phyloP scores from a whole-genome alignment of 2,797 vertebrate genomes.

The Diglossa cyanea region DNA sequence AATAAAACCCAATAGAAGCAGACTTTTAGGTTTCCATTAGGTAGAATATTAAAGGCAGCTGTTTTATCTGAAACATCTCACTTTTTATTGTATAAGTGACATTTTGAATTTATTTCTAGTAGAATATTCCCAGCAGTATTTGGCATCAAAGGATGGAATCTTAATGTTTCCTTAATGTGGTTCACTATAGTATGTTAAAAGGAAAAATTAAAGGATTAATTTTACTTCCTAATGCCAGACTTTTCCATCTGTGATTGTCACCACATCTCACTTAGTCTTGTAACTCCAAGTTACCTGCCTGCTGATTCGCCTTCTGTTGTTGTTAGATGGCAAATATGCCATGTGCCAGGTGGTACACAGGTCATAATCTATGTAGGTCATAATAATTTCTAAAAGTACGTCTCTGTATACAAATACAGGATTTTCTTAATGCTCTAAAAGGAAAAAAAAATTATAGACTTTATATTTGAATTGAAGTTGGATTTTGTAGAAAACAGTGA shows the following conservation, averaged over 20 bases:
- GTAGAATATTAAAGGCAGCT: conserved; percentile 5
- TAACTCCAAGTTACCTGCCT: conserved; percentile 48
- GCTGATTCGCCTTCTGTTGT: conserved; percentile 65
- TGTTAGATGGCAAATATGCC: conserved; percentile 47
- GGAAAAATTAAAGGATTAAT: conserved; percentile 11
- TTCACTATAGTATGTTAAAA: background rate
- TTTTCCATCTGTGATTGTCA: conserved; percentile 61
- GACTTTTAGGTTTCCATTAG: background rate
- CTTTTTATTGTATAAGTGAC: conserved; percentile 17
- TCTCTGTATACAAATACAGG: background rate
- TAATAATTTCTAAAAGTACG: background rate
- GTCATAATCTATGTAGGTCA: conserved; percentile 45
- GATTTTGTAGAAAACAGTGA: background rate
- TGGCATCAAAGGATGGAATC: conserved; percentile 27
- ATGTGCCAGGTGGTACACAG: conserved; percentile 34
- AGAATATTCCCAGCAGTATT: conserved; percentile 24
- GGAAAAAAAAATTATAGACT: background rate
- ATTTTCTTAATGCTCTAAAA: background rate
- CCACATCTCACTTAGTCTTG: conserved; percentile 33
- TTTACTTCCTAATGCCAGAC: conserved; percentile 31
- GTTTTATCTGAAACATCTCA: conserved; percentile 13
- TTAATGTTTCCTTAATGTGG: conserved; percentile 24
- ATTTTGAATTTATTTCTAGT: background rate
- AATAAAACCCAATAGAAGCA: background rate
- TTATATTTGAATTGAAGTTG: background rate